Conservation (phyloP, 1,140 invertebrate genomes). For the Rhyzopertha dominica region DNA sequence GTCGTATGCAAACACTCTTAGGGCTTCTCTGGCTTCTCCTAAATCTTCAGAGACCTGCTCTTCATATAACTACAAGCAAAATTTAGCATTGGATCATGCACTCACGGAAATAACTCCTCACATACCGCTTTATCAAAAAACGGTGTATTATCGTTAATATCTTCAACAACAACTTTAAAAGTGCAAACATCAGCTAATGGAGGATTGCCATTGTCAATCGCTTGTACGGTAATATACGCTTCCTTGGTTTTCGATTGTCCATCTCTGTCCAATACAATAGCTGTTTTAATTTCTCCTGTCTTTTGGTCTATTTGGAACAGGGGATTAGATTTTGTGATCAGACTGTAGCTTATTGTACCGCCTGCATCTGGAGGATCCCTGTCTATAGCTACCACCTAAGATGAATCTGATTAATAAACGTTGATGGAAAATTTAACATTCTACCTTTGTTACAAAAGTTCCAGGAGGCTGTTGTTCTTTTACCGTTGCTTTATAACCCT, state of each 20-base stretch:
- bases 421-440: too few species aligned
- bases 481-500: too few species aligned
- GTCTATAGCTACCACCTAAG: constrained; percentile 51
- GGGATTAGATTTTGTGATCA: constrained; percentile 62
- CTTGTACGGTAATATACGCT: constrained; percentile 72
- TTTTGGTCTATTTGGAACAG: constrained; percentile 72
- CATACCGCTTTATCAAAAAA: constrained; percentile 73
- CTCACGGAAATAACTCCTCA: too few species aligned
- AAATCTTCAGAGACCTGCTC: constrained; percentile 74
- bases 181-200: constrained; percentile 81
- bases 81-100: too few species aligned
- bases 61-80: constrained; percentile 61
- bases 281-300: constrained; percentile 70
- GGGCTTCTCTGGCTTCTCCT: constrained; percentile 63
- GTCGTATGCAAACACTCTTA: constrained; percentile 83
- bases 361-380: constrained; percentile 65
- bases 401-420: too few species aligned
- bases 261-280: constrained; percentile 73
- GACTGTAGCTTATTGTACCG: constrained; percentile 73
- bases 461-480: too few species aligned
- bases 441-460: too few species aligned
- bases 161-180: constrained; percentile 78
- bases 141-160: constrained; percentile 83
- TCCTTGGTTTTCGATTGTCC: constrained; percentile 81
- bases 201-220: constrained; percentile 79